Conservation (phyloP, 2,797 vertebrate species). For the Mionectes olivaceus region DNA sequence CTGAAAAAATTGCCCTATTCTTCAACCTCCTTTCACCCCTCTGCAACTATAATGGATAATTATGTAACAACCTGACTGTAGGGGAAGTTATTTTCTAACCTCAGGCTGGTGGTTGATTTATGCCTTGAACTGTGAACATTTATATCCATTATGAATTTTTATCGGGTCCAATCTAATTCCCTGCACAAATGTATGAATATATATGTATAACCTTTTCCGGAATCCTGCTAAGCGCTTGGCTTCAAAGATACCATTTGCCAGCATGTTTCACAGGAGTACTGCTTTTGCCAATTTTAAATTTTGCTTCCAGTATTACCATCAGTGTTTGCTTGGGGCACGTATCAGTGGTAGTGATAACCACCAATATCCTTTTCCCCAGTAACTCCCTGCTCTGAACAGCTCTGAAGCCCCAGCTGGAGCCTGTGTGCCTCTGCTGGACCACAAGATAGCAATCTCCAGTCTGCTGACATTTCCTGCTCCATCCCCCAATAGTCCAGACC, state of each 20-base stretch:
- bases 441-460: not conserved
- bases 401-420: not conserved
- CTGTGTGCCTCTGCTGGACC: not conserved
- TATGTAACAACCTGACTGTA: constrained; percentile 33
- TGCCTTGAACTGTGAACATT: constrained; percentile 47
- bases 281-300: constrained; percentile 7
- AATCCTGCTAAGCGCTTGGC: constrained; percentile 21
- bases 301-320: not conserved
- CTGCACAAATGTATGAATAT: constrained; percentile 55
- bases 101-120: constrained; percentile 55
- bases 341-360: not conserved
- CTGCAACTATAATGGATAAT: constrained; percentile 49
- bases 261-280: not conserved
- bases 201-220: constrained; percentile 61
- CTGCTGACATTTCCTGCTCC: not conserved
- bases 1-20: constrained; percentile 60
- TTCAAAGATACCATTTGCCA: not conserved
- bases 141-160: constrained; percentile 63
- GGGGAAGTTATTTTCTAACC: constrained; percentile 53
- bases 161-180: constrained; percentile 43
- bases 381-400: not conserved
- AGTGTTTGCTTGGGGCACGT: not conserved
- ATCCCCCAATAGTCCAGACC: not conserved
- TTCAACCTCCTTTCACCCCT: constrained; percentile 36
- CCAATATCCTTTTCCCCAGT: not conserved